phyloP scores from a whole-genome alignment of 1,140 invertebrate genomes.

The Pseudomyrmex gracilis region DNA sequence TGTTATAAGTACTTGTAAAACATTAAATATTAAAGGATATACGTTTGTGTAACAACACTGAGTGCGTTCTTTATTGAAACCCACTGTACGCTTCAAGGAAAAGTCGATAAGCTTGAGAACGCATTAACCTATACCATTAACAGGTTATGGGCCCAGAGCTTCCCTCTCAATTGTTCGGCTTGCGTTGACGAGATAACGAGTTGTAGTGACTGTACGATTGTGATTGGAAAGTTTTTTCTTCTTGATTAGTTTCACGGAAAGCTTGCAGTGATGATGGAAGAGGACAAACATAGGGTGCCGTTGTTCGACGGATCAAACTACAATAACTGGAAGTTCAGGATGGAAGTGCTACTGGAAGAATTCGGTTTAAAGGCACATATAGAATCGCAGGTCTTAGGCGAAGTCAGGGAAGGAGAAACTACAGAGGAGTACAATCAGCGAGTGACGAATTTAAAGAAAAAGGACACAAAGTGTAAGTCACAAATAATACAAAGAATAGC shows the following conservation, averaged over 20 bases:
- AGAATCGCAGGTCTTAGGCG: background rate
- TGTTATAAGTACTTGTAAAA: too few relatives aligned
- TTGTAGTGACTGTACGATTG: background rate
- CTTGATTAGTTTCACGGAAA: too few relatives aligned
- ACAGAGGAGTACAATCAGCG: background rate
- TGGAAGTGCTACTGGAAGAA: background rate
- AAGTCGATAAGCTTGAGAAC: too few relatives aligned
- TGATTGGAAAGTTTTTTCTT: too few relatives aligned
- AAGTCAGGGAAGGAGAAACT: background rate
- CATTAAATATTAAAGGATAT: too few relatives aligned
- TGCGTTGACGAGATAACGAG: too few relatives aligned
- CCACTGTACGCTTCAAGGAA: too few relatives aligned
- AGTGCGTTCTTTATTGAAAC: too few relatives aligned
- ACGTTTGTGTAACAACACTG: too few relatives aligned
- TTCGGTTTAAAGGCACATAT: background rate
- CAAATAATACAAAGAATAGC: background rate
- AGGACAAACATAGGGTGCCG: background rate
- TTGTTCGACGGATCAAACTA: background rate
- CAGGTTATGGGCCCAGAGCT: background rate
- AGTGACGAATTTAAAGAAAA: background rate
- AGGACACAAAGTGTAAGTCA: conserved; percentile 12
- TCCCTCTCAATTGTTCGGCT: background rate
- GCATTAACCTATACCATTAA: background rate
- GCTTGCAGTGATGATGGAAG: background rate
- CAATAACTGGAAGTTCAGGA: background rate